phyloP scores from a whole-genome alignment of 1,140 invertebrate genomes.

The Pseudobourletiella spinata region DNA sequence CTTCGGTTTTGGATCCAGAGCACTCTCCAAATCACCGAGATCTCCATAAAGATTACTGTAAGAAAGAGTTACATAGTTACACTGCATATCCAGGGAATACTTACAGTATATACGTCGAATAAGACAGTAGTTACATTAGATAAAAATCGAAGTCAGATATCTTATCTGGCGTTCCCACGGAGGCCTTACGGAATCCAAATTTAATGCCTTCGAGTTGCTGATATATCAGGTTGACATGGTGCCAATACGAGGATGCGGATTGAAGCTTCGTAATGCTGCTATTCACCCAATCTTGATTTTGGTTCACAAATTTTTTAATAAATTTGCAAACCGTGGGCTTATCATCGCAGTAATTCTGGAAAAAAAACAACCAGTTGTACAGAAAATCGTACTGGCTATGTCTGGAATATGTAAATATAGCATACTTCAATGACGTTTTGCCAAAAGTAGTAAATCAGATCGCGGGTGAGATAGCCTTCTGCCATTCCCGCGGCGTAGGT shows the following conservation, averaged over 20 bases:
- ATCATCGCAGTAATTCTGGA: conserved; percentile 52
- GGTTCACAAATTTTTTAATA: conserved; percentile 54
- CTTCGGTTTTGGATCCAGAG: conserved; percentile 39
- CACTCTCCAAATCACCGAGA: conserved; percentile 58
- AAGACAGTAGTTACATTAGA: conserved; percentile 43
- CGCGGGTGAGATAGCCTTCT: conserved; percentile 71
- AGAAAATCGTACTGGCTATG: too few relatives aligned
- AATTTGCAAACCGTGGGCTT: conserved; percentile 57
- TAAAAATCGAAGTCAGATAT: conserved; percentile 54
- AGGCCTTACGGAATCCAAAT: conserved; percentile 57
- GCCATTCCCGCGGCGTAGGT: conserved; percentile 81
- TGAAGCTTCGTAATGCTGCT: conserved; percentile 46
- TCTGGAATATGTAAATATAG: neutral
- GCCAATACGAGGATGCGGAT: conserved; percentile 60
- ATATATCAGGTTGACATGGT: conserved; percentile 65
- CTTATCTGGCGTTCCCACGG: conserved; percentile 52
- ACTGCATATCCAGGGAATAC: too few relatives aligned
- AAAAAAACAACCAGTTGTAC: conserved; percentile 8
- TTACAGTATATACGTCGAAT: too few relatives aligned
- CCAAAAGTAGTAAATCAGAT: conserved; percentile 71
- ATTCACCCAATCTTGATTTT: conserved; percentile 55
- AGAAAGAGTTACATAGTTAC: too few relatives aligned
- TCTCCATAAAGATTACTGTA: conserved; percentile 69
- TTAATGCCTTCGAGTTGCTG: conserved; percentile 58
- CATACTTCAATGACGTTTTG: conserved; percentile 57